Conservation (phyloP, 1,140 invertebrate genomes). For the Mamestra configurata region DNA sequence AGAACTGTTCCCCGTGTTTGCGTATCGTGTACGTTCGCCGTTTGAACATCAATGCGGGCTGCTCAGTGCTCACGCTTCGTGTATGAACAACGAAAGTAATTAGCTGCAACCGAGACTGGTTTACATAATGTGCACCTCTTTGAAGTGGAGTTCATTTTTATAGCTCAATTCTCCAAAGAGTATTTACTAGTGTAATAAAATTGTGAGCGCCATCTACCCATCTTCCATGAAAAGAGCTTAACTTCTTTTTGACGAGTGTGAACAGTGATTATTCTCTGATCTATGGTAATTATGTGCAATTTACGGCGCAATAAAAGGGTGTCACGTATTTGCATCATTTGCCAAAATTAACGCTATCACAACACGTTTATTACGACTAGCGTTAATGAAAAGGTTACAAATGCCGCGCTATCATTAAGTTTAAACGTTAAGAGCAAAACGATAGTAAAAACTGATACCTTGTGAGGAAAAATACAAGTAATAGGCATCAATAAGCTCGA, state of each 20-base stretch:
- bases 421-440: too few species aligned
- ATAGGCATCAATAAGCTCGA: background rate
- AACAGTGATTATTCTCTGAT: background rate
- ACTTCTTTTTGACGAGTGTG: background rate
- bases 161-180: conserved; percentile 4
- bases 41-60: conserved; percentile 24
- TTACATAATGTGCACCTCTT: conserved; percentile 11
- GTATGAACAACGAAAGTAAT: conserved; percentile 26
- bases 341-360: background rate
- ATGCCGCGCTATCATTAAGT: too few species aligned
- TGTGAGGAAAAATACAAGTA: too few species aligned
- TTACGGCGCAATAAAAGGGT: conserved; percentile 13
- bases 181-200: background rate
- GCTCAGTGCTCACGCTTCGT: conserved; percentile 9
- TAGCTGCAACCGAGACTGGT: conserved; percentile 7
- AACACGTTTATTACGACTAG: background rate
- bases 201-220: background rate
- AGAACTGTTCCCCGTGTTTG: conserved; percentile 28
- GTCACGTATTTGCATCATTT: conserved; percentile 10
- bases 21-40: background rate
- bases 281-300: background rate
- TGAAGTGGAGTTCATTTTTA: conserved; percentile 16
- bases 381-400: background rate
- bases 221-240: background rate
- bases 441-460: too few species aligned